These are phyloP conservation scores for Deroptyus accipitrinus DNA, from an alignment of 2,113 vertebrate genomes.

Conservation along the genomic window DNA sequence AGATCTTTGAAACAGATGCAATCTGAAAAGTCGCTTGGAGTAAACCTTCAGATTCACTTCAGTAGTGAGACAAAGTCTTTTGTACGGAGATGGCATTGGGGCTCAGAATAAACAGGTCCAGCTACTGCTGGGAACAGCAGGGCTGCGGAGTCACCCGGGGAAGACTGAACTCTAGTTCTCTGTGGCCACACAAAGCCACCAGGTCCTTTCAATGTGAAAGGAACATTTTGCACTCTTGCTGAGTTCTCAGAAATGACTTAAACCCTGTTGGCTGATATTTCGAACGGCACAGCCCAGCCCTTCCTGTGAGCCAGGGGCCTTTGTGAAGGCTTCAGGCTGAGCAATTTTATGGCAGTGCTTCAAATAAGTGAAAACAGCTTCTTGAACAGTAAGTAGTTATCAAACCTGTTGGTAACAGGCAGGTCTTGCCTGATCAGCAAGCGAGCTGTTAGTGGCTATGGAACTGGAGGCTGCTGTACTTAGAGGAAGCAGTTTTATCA, in stretches of 20 bases:
- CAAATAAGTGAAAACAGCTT: not conserved
- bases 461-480: fast-evolving
- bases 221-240: not conserved
- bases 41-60: not conserved
- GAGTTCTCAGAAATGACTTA: not conserved
- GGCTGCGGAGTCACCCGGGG: not conserved
- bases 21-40: not conserved
- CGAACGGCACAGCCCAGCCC: fast-evolving
- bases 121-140: not conserved
- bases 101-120: not conserved
- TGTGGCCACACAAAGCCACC: not conserved
- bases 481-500: not conserved
- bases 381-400: not conserved
- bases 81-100: fast-evolving
- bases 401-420: not conserved
- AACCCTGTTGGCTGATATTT: not conserved
- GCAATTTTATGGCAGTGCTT: not conserved
- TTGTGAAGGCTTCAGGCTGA: not conserved
- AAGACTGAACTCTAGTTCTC: not conserved
- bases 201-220: not conserved
- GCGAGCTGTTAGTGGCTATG: fast-evolving
- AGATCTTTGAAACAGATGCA: not conserved
- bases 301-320: not conserved
- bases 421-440: not conserved
- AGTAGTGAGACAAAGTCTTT: not conserved